These are phyloP conservation scores for Apocheima hispidaria DNA, from an alignment of 2,888 invertebrate genomes.

Conservation along the genomic window DNA sequence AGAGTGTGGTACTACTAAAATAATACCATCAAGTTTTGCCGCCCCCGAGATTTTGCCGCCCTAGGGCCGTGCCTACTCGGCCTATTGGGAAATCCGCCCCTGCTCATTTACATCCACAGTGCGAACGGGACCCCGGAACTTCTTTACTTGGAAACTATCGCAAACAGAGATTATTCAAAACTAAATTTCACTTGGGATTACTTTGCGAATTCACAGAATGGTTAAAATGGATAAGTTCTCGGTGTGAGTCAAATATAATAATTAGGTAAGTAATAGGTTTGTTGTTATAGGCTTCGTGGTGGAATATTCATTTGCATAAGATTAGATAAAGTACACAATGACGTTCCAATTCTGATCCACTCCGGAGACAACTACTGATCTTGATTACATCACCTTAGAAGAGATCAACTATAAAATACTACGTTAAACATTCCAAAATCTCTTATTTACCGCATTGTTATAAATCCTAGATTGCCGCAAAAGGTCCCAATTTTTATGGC, in stretches of 20 bases:
- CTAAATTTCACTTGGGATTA: constrained; percentile 32
- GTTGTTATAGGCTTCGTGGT: not conserved
- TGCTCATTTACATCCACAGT: constrained; percentile 18
- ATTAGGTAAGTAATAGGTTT: not conserved
- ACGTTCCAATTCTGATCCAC: not conserved
- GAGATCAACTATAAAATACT: constrained; percentile 8
- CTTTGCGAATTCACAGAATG: constrained; percentile 12
- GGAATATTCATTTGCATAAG: not conserved
- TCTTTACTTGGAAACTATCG: constrained; percentile 19
- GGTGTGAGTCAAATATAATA: not conserved
- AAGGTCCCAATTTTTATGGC: constrained; percentile 20
- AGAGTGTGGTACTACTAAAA: no score
- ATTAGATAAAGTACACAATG: not conserved
- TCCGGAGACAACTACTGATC: not conserved
- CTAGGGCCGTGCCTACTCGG: no score
- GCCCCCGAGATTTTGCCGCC: no score
- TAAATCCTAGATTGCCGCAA: constrained; percentile 4
- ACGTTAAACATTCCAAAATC: constrained; percentile 4
- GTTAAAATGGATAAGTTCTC: constrained; percentile 11
- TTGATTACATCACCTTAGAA: not conserved
- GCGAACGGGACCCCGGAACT: constrained; percentile 9
- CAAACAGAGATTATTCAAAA: constrained; percentile 38
- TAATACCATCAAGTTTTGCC: no score
- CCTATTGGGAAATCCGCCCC: no score
- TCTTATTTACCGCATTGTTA: constrained; percentile 4